Conservation (phyloP, 2,888 invertebrate genomes). For the Nephrocerus scutellatus region DNA sequence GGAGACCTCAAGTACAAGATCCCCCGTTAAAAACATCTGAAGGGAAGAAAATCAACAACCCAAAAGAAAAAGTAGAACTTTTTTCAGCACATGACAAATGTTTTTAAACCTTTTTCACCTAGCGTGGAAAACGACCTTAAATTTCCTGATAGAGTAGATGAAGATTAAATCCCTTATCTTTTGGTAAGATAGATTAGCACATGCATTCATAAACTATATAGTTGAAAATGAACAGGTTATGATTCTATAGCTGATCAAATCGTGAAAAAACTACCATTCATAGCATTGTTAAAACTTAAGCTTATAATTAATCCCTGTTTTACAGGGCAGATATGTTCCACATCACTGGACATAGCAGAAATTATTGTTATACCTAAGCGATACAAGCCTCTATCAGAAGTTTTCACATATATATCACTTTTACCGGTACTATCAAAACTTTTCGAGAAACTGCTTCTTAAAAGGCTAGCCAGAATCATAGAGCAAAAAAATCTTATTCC, state of each 20-base stretch:
- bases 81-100: no score
- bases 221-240: no score
- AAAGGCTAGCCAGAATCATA: no score
- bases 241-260: no score
- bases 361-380: not conserved
- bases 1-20: constrained; percentile 1
- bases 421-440: constrained; percentile 19
- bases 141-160: not conserved
- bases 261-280: no score
- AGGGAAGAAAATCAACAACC: constrained; percentile 1
- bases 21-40: constrained; percentile 2
- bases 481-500: no score
- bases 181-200: no score
- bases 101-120: constrained; percentile 1
- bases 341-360: not conserved
- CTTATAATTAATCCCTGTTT: not conserved
- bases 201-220: no score
- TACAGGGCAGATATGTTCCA: not conserved
- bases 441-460: constrained; percentile 19
- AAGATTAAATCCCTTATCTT: no score
- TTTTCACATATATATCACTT: not conserved
- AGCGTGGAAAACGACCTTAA: not conserved
- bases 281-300: no score
- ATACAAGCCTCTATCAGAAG: not conserved
- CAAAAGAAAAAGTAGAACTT: not conserved